These are phyloP conservation scores for Microcebus jonahi DNA, from an alignment of 2,113 vertebrate genomes.

Conservation along the genomic window DNA sequence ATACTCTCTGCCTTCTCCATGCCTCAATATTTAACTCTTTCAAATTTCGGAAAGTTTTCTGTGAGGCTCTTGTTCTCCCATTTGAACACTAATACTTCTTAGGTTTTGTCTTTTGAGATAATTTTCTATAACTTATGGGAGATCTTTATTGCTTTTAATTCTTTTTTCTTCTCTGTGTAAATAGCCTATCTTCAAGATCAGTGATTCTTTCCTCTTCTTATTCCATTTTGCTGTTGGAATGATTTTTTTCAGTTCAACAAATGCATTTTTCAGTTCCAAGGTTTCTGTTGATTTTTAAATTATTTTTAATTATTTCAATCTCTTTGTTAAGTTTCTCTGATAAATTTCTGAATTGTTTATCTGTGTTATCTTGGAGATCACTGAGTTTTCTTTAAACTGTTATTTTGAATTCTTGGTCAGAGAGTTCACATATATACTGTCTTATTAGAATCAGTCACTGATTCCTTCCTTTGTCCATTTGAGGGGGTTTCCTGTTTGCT, in stretches of 20 bases:
- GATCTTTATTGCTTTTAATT: not conserved
- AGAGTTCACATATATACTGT: not conserved
- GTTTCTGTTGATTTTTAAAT: not conserved
- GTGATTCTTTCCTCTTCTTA: not conserved
- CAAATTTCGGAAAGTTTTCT: not conserved
- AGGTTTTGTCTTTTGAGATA: not conserved
- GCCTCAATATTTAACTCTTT: not conserved
- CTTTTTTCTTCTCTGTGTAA: not conserved
- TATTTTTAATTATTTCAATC: not conserved
- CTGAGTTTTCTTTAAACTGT: not conserved
- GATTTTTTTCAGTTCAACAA: not conserved
- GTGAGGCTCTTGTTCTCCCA: not conserved
- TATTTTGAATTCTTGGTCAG: too few relatives aligned
- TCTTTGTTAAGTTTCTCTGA: not conserved
- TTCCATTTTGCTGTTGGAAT: not conserved
- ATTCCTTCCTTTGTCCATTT: not conserved
- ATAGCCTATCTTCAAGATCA: not conserved
- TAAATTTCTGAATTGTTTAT: not conserved
- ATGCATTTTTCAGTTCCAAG: not conserved
- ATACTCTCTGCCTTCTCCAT: not conserved
- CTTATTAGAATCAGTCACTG: not conserved
- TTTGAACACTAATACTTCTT: not conserved
- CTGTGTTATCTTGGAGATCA: not conserved
- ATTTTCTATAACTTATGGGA: not conserved
- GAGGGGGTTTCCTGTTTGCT: not conserved